Percentiles rank a stretch among this genome's conserved stretches.
Evolutionary conservation across 2,113 vertebrate species (phyloP).

Genomic region (Sturnira hondurensis): DNA sequence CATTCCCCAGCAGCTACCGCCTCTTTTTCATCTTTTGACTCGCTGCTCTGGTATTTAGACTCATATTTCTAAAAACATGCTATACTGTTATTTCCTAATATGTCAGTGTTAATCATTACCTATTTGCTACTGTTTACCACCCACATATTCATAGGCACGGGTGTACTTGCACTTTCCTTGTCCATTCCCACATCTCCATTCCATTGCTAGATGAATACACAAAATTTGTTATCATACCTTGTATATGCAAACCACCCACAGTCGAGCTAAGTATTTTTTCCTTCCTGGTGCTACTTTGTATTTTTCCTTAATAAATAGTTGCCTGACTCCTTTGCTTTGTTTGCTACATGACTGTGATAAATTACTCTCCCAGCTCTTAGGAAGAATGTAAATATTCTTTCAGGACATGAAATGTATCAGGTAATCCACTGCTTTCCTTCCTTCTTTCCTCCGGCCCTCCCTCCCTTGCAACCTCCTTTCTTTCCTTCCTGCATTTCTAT

Average conservation of each 20-base stretch:
- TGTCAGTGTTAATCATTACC: neutral
- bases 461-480: neutral
- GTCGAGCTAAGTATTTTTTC: neutral
- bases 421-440: neutral
- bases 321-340: neutral
- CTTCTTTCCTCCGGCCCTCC: neutral
- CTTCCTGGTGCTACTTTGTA: neutral
- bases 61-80: constrained; percentile 10
- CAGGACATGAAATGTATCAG: neutral
- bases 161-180: neutral
- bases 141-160: neutral
- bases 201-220: neutral
- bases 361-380: neutral
- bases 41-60: neutral
- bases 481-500: neutral
- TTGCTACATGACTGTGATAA: neutral
- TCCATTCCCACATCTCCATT: neutral
- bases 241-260: neutral
- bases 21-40: neutral
- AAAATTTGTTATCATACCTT: neutral
- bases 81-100: neutral
- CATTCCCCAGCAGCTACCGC: neutral
- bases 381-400: neutral
- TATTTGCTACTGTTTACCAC: neutral
- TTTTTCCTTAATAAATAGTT: neutral